Percentiles rank a stretch among this genome's conserved stretches.
Conservation (phyloP, 2,113 vertebrate species). For the Xenotilapia flavipinnis region DNA sequence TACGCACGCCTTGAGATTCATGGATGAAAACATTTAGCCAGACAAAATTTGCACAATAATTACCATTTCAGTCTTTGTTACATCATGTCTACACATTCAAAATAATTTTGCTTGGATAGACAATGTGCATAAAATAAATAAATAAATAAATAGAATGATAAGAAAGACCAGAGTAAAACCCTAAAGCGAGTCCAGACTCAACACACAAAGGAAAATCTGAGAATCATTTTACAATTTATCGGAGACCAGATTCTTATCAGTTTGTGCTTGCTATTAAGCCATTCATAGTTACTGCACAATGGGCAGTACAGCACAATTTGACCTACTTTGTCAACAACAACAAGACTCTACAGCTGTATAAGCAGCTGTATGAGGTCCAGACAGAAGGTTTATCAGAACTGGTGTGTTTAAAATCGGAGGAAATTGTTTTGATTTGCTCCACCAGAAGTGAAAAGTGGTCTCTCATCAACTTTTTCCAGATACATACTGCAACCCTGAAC, state of each 20-base stretch:
- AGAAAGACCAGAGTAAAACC: background rate
- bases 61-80: slow-evolving; percentile 16
- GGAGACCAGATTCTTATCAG: background rate
- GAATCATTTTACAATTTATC: background rate
- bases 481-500: background rate
- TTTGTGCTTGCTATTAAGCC: background rate
- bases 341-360: background rate
- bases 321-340: background rate
- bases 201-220: background rate
- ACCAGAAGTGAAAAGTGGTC: background rate
- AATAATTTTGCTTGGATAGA: slow-evolving; percentile 7
- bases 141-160: background rate
- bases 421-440: background rate
- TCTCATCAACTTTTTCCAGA: background rate
- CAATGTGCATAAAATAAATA: background rate
- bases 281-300: background rate
- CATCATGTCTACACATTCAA: slow-evolving; percentile 25
- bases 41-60: slow-evolving; percentile 8
- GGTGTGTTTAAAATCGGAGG: background rate
- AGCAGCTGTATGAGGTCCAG: background rate
- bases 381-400: background rate
- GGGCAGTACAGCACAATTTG: background rate
- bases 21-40: slow-evolving; percentile 7
- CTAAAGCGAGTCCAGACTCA: background rate
- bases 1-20: background rate